phyloP scores from a whole-genome alignment of 2,113 vertebrate genomes.

The Hydropotes inermis region DNA sequence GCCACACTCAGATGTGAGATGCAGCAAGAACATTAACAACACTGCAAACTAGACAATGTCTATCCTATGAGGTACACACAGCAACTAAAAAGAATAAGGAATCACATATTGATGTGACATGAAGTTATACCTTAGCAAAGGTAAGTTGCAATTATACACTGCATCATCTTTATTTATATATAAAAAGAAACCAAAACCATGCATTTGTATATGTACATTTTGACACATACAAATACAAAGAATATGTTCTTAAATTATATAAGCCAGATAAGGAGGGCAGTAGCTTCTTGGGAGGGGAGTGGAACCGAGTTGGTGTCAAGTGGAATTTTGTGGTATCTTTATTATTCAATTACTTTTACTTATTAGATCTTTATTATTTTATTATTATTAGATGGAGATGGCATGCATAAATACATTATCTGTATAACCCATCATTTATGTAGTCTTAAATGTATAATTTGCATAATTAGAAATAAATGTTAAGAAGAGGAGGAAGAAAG shows the following conservation, averaged over 20 bases:
- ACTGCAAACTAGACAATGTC: neutral
- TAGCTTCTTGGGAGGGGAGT: neutral
- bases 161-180: neutral
- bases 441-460: neutral
- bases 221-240: neutral
- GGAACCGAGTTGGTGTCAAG: neutral
- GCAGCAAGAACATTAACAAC: no score
- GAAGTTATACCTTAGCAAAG: neutral
- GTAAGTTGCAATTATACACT: neutral
- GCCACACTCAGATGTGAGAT: no score
- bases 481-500: neutral
- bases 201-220: neutral
- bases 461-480: neutral
- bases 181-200: neutral
- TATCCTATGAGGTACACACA: accelerated
- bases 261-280: neutral
- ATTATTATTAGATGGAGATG: neutral
- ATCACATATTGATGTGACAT: neutral
- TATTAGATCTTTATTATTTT: neutral
- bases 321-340: neutral
- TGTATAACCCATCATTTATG: neutral
- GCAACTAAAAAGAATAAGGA: neutral
- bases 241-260: neutral
- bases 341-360: neutral
- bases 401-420: neutral